Base-by-base conservation (phyloP, 2,888 invertebrate genomes). In the Sminthurides aquaticus region DNA sequence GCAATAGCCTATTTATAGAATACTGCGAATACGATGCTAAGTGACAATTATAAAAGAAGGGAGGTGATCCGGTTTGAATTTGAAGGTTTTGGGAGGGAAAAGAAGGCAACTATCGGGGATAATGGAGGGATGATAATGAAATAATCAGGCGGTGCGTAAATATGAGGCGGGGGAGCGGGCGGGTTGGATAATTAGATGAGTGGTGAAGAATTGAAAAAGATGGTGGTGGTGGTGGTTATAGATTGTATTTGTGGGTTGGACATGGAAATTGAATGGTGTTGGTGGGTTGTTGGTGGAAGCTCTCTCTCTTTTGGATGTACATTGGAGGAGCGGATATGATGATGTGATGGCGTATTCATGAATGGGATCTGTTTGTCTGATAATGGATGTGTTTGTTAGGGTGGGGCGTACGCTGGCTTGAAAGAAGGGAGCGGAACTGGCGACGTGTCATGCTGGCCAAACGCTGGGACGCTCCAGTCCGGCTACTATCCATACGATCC, bases 381-480 rank as follows among this genome's bases (percentile, higher is more conserved):
- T 73, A 73, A 73, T 73, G 70, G 67, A 71, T 73, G 70, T 64
- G 62, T 65, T 65, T 65, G 63, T 59, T 63, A 74, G 74, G 74
- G 74, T 72, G 74, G 74, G 71, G 74, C 72, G 69, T 74, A 74
- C 63, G 73, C 71, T 71, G 72, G 72, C 75, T 81, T 92, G 80
- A 92, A 92, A 82, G 88, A 89, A 78, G 83, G 86, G 71, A 86
- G 90, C 80, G 83, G 84, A 70, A 85, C 88, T 71, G 86, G 89
- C 77, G 92, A 92, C 80, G 91, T 91, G 90, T 86, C 89, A 70
- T 90, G 91, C 76, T 92, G 92, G 92, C 90, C 91, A 60, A 71
- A 70, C 76, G 90, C 90, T 71, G 90, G 91, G 68, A 90, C 91
- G 69, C 84, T 92, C 65, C 91, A 92, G 81, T 90, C 92, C 78